phyloP scores from a whole-genome alignment of 2,888 invertebrate species.

The Fragum whitleyi region DNA sequence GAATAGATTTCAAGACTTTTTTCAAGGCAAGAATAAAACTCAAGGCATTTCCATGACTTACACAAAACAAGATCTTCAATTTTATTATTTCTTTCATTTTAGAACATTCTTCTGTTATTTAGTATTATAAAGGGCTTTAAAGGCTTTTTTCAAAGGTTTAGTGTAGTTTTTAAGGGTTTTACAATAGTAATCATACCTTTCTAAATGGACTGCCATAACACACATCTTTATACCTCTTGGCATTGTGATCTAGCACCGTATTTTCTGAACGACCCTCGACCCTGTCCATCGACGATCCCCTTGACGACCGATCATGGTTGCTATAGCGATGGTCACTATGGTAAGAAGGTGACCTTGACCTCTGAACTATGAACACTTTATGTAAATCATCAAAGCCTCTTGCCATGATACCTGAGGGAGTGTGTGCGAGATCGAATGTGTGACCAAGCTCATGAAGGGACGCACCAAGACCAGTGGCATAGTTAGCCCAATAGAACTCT shows the following conservation, averaged over 20 bases:
- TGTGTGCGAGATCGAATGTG: slow-evolving; percentile 97
- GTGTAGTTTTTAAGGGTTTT: too few relatives aligned
- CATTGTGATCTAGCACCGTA: slow-evolving; percentile 34
- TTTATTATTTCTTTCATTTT: too few relatives aligned
- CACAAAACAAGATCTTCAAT: too few relatives aligned
- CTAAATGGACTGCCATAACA: slow-evolving; percentile 79
- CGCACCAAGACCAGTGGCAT: slow-evolving; percentile 95
- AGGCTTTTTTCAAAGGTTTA: too few relatives aligned
- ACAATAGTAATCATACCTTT: slow-evolving; percentile 69
- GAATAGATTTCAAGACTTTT: too few relatives aligned
- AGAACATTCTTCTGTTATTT: too few relatives aligned
- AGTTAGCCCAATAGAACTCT: slow-evolving; percentile 94
- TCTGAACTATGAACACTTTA: slow-evolving; percentile 81
- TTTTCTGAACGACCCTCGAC: slow-evolving; percentile 46
- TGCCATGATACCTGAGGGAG: slow-evolving; percentile 96
- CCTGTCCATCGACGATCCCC: slow-evolving; percentile 67
- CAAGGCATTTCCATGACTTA: too few relatives aligned
- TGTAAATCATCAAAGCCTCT: slow-evolving; percentile 85
- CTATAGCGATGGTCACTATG: slow-evolving; percentile 63
- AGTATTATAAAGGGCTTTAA: too few relatives aligned
- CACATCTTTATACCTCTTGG: slow-evolving; percentile 70
- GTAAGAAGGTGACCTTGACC: slow-evolving; percentile 56
- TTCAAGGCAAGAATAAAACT: too few relatives aligned
- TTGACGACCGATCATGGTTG: slow-evolving; percentile 60
- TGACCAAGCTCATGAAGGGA: slow-evolving; percentile 97